Conservation (phyloP, 2,113 vertebrate genomes). For the Ursus arctos region DNA sequence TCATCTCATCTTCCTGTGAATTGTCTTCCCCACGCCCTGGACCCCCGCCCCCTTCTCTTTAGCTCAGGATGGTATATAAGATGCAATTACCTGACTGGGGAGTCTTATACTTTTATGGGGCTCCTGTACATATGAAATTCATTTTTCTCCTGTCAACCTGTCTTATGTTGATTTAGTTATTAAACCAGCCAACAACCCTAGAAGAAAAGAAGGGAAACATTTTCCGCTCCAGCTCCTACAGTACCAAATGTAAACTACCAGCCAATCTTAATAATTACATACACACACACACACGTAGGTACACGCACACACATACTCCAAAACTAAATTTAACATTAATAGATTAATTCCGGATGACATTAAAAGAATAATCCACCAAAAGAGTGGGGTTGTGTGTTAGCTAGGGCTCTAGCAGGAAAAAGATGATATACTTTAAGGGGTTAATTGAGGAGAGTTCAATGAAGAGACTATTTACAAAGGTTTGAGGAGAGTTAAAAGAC, state of each 20-base stretch:
- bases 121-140: background rate
- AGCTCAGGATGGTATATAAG: background rate
- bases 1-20: background rate
- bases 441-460: background rate
- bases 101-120: background rate
- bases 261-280: background rate
- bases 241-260: background rate
- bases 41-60: background rate
- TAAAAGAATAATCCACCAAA: background rate
- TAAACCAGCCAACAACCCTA: background rate
- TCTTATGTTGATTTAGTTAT: background rate
- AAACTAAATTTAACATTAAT: constrained; percentile 2
- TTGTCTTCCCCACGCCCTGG: background rate
- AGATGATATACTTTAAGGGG: background rate
- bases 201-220: background rate
- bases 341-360: background rate
- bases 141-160: background rate
- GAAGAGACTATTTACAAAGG: background rate
- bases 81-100: background rate
- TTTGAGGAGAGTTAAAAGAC: background rate
- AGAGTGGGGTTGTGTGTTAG: background rate
- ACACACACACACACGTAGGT: background rate
- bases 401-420: background rate
- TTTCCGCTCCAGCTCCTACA: background rate
- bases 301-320: background rate